Percentiles rank a stretch among this genome's conserved stretches.
These are phyloP conservation scores for Chelonoidis abingdonii DNA, from an alignment of 2,113 vertebrate species.

Conservation along the genomic window DNA sequence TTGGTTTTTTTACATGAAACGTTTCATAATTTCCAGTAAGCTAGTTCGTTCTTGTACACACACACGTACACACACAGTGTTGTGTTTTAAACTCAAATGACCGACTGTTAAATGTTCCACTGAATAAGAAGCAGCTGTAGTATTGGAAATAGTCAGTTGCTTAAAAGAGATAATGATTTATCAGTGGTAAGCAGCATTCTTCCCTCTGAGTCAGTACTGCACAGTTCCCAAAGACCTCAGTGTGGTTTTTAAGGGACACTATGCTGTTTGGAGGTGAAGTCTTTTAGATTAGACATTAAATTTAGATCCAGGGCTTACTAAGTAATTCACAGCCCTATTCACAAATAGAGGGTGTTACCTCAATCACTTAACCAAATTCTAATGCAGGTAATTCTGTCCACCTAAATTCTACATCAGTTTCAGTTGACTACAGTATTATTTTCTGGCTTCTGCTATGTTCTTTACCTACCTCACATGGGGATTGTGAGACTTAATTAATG, in stretches of 20 bases:
- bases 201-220: background rate
- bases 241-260: background rate
- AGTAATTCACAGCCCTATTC: background rate
- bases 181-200: background rate
- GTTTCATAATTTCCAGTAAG: slow-evolving; percentile 69
- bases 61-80: background rate
- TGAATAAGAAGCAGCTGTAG: background rate
- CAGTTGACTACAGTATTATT: background rate
- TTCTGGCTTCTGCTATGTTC: background rate
- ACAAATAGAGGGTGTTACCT: background rate
- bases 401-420: background rate
- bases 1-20: slow-evolving; percentile 5
- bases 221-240: background rate
- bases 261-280: background rate
- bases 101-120: background rate
- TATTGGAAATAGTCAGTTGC: background rate
- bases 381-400: background rate
- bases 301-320: background rate
- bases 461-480: background rate
- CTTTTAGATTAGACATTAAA: background rate
- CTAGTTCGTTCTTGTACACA: slow-evolving; percentile 1
- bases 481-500: background rate
- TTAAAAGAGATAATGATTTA: background rate
- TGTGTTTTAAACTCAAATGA: background rate
- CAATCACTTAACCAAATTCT: background rate